phyloP scores from a whole-genome alignment of 2,888 invertebrate genomes.

The Drosophila tripunctata region DNA sequence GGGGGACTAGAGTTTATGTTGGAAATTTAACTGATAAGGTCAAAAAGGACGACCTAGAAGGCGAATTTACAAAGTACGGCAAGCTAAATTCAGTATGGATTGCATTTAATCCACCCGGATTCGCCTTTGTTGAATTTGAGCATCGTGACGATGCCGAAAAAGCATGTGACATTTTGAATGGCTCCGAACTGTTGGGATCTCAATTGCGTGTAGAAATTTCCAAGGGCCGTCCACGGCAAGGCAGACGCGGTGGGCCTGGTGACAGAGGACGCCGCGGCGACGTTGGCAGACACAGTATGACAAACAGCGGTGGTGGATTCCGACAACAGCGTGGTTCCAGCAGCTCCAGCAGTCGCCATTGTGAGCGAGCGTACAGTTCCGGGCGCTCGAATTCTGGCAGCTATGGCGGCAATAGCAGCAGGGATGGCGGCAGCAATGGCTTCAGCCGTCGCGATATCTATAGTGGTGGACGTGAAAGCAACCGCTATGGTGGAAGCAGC shows the following conservation, averaged over 20 bases:
- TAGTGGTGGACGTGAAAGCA: conserved; percentile 72
- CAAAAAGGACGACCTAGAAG: conserved; percentile 95
- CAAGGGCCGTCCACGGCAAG: conserved; percentile 90
- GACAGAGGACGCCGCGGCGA: conserved; percentile 85
- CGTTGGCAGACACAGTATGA: conserved; percentile 85
- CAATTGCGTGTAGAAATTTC: conserved; percentile 95
- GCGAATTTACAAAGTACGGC: conserved; percentile 95
- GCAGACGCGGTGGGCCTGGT: conserved; percentile 86
- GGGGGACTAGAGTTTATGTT: conserved; percentile 93
- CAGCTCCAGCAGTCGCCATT: conserved; percentile 71
- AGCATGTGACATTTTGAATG: conserved; percentile 93
- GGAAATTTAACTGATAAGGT: conserved; percentile 94
- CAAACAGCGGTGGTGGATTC: conserved; percentile 84
- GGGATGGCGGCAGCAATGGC: conserved; percentile 82
- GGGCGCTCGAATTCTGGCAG: conserved; percentile 76
- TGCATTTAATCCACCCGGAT: conserved; percentile 96
- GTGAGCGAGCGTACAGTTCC: conserved; percentile 81
- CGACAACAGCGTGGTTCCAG: conserved; percentile 85
- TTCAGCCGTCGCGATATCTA: conserved; percentile 80
- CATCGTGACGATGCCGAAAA: conserved; percentile 95
- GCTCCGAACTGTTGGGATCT: conserved; percentile 93
- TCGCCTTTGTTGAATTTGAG: conserved; percentile 96
- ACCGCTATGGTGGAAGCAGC: conserved; percentile 83
- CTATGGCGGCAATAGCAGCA: conserved; percentile 60
- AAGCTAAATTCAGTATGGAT: conserved; percentile 96